Evolutionary conservation across 2,113 vertebrate species (phyloP).

Genomic region (Corythornis madagascariensis): DNA sequence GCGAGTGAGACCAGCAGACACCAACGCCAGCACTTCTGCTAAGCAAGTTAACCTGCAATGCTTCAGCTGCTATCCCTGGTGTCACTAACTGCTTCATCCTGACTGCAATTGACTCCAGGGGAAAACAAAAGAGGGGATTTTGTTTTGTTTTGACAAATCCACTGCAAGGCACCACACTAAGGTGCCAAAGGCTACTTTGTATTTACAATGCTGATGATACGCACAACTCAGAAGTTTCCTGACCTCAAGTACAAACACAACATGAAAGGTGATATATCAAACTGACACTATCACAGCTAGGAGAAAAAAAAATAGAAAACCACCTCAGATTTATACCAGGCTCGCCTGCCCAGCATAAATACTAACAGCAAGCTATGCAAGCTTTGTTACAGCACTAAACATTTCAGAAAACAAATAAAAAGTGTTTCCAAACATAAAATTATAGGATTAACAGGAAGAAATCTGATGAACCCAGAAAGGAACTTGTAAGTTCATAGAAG

Average conservation of each 20-base stretch:
- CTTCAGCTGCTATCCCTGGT: conserved; percentile 49
- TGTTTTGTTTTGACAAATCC: conserved; percentile 51
- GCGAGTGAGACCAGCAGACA: conserved; percentile 50
- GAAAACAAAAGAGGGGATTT: conserved; percentile 49
- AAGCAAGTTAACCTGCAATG: conserved; percentile 61
- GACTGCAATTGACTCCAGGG: conserved; percentile 65
- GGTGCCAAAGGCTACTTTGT: conserved; percentile 66
- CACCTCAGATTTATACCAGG: conserved; percentile 53
- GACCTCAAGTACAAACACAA: conserved; percentile 66
- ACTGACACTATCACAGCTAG: conserved; percentile 69
- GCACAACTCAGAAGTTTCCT: conserved; percentile 62
- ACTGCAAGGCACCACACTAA: conserved; percentile 44
- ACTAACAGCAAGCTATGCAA: conserved; percentile 29
- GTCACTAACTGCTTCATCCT: conserved; percentile 58
- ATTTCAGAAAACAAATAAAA: neutral
- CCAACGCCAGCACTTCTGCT: conserved; percentile 39
- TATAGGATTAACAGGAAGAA: neutral
- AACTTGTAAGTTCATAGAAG: neutral
- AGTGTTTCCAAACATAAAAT: neutral
- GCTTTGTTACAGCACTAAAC: conserved; percentile 30
- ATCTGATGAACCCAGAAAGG: neutral
- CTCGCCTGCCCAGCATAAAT: conserved; percentile 48
- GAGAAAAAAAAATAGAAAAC: neutral
- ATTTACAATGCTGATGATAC: conserved; percentile 62
- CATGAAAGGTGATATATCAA: conserved; percentile 73